phyloP scores from a whole-genome alignment of 1,140 invertebrate genomes.

The Drosophila trapezifrons region DNA sequence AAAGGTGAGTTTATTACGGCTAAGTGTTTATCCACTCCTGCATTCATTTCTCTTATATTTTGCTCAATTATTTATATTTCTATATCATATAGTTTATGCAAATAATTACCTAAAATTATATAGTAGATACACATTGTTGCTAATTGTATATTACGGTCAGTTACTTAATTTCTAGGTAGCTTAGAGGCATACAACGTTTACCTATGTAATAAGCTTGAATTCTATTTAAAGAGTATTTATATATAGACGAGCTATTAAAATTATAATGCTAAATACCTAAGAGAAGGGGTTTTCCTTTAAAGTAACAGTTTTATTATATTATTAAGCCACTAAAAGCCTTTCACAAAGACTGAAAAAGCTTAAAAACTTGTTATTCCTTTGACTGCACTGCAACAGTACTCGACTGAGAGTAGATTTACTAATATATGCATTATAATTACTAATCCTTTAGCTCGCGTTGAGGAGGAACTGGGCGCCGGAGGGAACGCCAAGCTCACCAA shows the following conservation, averaged over 20 bases:
- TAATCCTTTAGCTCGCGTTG: constrained; percentile 85
- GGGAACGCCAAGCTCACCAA: constrained; percentile 85
- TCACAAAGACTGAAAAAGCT: too few species aligned
- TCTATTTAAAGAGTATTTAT: background rate
- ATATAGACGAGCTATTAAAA: background rate
- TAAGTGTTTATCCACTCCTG: background rate
- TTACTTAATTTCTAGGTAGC: background rate
- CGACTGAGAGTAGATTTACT: background rate
- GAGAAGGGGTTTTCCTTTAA: background rate
- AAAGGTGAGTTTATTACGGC: constrained; percentile 87
- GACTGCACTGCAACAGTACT: background rate
- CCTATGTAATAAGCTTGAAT: background rate
- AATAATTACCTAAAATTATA: constrained; percentile 3
- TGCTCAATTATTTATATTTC: background rate
- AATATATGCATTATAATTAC: background rate
- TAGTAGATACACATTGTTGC: background rate
- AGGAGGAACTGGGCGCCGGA: constrained; percentile 86
- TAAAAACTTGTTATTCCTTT: background rate
- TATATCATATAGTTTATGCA: too few species aligned
- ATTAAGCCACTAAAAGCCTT: background rate
- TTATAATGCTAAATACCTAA: too few species aligned
- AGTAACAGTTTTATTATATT: too few species aligned
- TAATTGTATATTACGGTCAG: background rate
- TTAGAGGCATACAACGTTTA: background rate
- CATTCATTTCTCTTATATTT: background rate